Base-by-base conservation (phyloP, 1,140 invertebrate species). In the Latrodectus geometricus region DNA sequence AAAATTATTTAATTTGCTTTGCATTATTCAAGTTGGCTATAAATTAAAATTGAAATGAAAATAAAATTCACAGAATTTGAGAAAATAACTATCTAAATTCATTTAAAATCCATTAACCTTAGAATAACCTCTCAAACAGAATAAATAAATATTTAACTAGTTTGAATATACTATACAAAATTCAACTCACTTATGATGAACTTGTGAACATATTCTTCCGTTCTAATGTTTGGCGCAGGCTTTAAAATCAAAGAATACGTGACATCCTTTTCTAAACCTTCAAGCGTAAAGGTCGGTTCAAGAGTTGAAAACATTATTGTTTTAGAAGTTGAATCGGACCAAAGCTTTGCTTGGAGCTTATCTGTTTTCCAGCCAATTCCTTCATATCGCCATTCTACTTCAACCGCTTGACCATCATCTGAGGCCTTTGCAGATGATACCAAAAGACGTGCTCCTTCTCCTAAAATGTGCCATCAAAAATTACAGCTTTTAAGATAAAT, bases 301-400 rank as follows among this genome's bases (percentile, higher is more conserved):
- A 77, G 9, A 0, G 86, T 83, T 0, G 79, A 82, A 21, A 70
- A 79, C 9, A 23, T 52, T 0, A 69, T 20, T 8, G 20, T 61
- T n/a, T 65, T 74, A 0, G 49, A n/a, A 35, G 7, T 20, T 4
- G 56, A n/a, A 11, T 78, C 21, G 0, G 50, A 56, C 86, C 80
- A 83, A 15, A 83, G 9, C 17, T 83, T 76, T 0, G 35, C 80
- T 20, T 82, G 79, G 4, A 87, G 66, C n/a, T 76, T 49, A 23
- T 77, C 77, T 0, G 86, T 87, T 21, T 82, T 87, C 86, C 86
- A 87, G 5, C 86, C 86, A 11, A 11, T 52, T 0, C 86, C 86
- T 49, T 77, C 73, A 52, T 87, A 87, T 0, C 35, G 8, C 79
- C 86, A 87, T 4, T 11, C 17, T 7, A 87, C 49, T n/a, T n/a